phyloP scores from a whole-genome alignment of 1,140 invertebrate genomes.

The Vanessa tameamea region DNA sequence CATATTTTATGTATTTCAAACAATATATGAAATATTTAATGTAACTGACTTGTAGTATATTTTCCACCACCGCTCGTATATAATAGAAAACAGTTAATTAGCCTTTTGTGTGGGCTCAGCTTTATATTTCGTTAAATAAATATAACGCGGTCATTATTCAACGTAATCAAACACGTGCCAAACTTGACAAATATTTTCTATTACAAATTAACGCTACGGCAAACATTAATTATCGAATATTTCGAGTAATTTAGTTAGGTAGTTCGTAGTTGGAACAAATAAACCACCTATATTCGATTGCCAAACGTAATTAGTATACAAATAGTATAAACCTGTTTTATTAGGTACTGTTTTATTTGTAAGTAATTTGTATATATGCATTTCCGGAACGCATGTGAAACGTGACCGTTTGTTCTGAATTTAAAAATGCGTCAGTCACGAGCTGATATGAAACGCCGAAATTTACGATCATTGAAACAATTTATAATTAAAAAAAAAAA shows the following conservation, averaged over 20 bases:
- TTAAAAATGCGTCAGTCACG: too few relatives aligned
- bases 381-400: too few relatives aligned
- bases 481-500: too few relatives aligned
- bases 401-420: too few relatives aligned
- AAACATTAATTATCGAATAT: constrained; percentile 9
- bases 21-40: too few relatives aligned
- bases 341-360: neutral
- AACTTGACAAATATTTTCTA: constrained; percentile 16
- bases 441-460: too few relatives aligned
- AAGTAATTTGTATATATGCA: neutral
- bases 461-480: too few relatives aligned
- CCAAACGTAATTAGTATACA: neutral
- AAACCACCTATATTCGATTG: neutral
- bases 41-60: too few relatives aligned
- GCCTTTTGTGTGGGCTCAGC: neutral
- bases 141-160: constrained; percentile 10
- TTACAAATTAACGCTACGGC: constrained; percentile 6
- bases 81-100: too few relatives aligned
- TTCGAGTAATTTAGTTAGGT: neutral
- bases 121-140: constrained; percentile 1
- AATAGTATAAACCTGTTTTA: neutral
- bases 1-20: too few relatives aligned
- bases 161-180: constrained; percentile 3
- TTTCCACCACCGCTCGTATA: too few relatives aligned
- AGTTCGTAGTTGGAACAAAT: neutral